Percentiles rank a stretch among this genome's conserved stretches.
Conservation (phyloP, 2,113 vertebrate genomes). For the Anhinga anhinga region DNA sequence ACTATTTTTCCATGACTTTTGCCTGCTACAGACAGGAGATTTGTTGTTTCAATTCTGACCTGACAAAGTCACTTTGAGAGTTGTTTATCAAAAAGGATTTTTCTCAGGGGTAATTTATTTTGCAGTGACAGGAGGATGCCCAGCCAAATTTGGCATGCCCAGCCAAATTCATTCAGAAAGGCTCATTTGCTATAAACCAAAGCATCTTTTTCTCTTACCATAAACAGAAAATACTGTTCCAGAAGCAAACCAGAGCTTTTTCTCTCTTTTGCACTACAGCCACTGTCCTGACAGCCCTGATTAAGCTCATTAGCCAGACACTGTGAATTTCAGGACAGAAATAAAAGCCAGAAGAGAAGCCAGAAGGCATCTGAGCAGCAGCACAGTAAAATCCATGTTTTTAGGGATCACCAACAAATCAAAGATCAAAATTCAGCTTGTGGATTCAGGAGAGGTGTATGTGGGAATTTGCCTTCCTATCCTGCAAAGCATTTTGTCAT, state of each 20-base stretch:
- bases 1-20: neutral
- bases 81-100: neutral
- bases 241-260: neutral
- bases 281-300: neutral
- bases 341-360: neutral
- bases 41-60: constrained; percentile 14
- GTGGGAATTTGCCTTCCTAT: neutral
- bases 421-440: neutral
- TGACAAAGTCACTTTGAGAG: neutral
- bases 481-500: neutral
- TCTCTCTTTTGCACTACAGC: neutral
- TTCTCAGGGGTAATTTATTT: constrained; percentile 12
- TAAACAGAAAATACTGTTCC: neutral
- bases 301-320: neutral
- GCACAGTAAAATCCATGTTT: neutral
- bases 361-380: neutral
- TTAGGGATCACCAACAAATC: neutral
- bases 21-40: neutral
- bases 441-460: neutral
- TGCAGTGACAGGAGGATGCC: neutral
- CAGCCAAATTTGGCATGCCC: neutral
- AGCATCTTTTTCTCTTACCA: neutral
- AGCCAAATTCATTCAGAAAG: constrained; percentile 4
- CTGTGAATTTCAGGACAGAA: neutral
- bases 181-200: neutral